phyloP scores from a whole-genome alignment of 2,797 vertebrate genomes.

The Margarornis squamiger region DNA sequence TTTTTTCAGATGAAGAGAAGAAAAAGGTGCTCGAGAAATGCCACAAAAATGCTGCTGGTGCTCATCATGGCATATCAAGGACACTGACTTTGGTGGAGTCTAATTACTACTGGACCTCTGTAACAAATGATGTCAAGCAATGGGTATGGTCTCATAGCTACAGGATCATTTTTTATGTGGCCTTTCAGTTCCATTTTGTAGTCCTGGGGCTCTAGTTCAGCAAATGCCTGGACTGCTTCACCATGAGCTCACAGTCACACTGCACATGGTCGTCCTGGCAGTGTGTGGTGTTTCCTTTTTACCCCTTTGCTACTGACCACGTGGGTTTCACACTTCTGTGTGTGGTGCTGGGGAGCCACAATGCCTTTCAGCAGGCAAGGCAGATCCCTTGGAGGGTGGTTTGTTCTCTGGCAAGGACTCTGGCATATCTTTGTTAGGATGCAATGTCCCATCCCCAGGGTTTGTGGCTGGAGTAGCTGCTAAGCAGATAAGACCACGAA shows the following conservation, averaged over 20 bases:
- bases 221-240: rapidly evolving
- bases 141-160: conserved; percentile 72
- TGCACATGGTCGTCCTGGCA: neutral
- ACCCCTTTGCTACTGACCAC: neutral
- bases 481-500: neutral
- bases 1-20: conserved; percentile 79
- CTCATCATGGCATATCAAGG: conserved; percentile 77
- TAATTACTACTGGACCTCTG: conserved; percentile 76
- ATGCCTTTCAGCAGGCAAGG: neutral
- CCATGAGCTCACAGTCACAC: neutral
- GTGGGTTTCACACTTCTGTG: neutral
- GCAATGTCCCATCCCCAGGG: neutral
- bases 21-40: conserved; percentile 73
- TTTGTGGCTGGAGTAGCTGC: neutral
- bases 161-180: neutral
- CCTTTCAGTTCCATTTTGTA: neutral
- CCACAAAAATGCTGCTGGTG: conserved; percentile 67
- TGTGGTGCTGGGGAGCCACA: neutral
- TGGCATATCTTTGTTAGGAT: neutral
- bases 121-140: conserved; percentile 79
- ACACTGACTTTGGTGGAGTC: conserved; percentile 77
- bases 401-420: neutral
- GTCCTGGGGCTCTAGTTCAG: neutral
- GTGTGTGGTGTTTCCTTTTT: neutral
- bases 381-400: neutral